These are phyloP conservation scores for Syngnathoides biaculeatus DNA, from an alignment of 2,113 vertebrate genomes.

Conservation along the genomic window DNA sequence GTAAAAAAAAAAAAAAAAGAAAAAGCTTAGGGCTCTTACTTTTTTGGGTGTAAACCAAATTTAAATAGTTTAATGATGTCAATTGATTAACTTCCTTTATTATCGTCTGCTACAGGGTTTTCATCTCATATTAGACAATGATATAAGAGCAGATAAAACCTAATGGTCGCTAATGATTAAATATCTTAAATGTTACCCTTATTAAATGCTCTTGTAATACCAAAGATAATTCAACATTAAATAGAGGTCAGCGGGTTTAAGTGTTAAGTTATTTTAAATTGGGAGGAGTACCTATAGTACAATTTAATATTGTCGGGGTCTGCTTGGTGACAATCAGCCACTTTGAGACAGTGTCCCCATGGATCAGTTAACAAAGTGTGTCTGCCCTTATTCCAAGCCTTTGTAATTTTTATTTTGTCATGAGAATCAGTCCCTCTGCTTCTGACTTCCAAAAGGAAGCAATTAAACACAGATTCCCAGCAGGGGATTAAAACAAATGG, in stretches of 20 bases:
- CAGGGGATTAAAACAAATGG: constrained; percentile 67
- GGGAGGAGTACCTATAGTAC: neutral
- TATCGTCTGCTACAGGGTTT: neutral
- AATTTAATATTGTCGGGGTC: neutral
- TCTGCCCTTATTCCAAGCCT: constrained; percentile 21
- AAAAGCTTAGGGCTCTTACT: too few relatives aligned
- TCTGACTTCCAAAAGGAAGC: constrained; percentile 56
- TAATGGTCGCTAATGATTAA: constrained; percentile 7
- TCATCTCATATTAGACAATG: neutral
- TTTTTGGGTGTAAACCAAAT: too few relatives aligned
- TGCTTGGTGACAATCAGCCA: constrained; percentile 6
- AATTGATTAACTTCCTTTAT: constrained; percentile 18
- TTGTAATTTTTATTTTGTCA: constrained; percentile 55
- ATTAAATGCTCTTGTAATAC: constrained; percentile 24
- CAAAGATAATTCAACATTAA: constrained; percentile 21
- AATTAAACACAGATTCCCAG: constrained; percentile 65
- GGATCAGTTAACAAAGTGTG: constrained; percentile 51
- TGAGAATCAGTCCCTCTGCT: constrained; percentile 52
- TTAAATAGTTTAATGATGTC: neutral
- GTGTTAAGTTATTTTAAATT: constrained; percentile 23
- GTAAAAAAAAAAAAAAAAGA: too few relatives aligned
- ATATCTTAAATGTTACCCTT: constrained; percentile 13
- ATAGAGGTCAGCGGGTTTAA: constrained; percentile 38
- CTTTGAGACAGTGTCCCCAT: constrained; percentile 15
- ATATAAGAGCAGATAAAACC: constrained; percentile 4